Conservation (phyloP, 1,140 invertebrate genomes). For the Lepidurus arcticus region DNA sequence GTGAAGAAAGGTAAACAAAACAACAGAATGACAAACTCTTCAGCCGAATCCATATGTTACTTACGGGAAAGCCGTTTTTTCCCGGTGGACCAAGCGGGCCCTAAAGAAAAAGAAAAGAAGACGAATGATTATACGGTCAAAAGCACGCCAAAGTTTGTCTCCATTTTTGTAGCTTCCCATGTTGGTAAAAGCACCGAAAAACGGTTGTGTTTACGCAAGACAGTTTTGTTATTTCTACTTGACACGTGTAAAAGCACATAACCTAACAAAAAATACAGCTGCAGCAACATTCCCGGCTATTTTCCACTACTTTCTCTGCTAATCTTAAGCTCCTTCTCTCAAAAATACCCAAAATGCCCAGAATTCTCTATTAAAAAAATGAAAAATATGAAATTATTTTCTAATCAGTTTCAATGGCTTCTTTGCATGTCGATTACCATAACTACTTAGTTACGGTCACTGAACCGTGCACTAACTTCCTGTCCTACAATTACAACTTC, state of each 20-base stretch:
- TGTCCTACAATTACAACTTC: not conserved
- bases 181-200: no score
- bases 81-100: slow-evolving; percentile 68
- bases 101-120: slow-evolving; percentile 47
- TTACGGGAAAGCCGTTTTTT: slow-evolving; percentile 85
- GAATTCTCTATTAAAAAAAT: not conserved
- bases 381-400: not conserved
- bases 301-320: no score
- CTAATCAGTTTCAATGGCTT: not conserved
- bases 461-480: slow-evolving; percentile 35
- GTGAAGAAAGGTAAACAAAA: not conserved
- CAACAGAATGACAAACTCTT: not conserved
- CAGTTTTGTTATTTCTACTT: not conserved
- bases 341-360: not conserved
- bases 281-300: not conserved
- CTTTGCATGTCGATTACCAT: slow-evolving; percentile 24
- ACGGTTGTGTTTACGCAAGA: not conserved
- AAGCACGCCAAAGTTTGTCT: not conserved
- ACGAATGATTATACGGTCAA: not conserved
- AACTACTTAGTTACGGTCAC: not conserved
- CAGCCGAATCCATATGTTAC: slow-evolving; percentile 24
- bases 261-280: slow-evolving; percentile 8
- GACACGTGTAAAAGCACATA: slow-evolving; percentile 1
- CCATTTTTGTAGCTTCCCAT: not conserved
- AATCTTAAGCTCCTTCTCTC: no score